phyloP scores from a whole-genome alignment of 2,113 vertebrate genomes.

The Platichthys stellatus region DNA sequence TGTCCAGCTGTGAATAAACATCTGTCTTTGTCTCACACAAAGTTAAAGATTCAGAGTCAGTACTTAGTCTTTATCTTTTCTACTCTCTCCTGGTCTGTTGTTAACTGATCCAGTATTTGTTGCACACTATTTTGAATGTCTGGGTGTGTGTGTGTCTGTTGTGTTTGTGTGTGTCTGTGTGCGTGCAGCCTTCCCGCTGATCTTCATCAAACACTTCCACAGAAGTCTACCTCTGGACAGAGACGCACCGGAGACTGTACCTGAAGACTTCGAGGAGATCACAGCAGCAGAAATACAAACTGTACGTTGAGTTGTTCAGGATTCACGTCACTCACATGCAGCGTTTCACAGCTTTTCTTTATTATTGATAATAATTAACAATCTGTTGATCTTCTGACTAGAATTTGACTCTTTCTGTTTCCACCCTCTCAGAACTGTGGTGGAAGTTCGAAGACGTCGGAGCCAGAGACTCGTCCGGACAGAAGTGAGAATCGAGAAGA shows the following conservation, averaged over 20 bases:
- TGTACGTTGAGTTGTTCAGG: slow-evolving; percentile 28
- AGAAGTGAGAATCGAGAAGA: neutral
- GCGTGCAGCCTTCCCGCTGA: slow-evolving; percentile 74
- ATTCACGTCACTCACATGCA: too few relatives aligned
- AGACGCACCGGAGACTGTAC: slow-evolving; percentile 42
- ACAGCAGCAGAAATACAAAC: slow-evolving; percentile 38
- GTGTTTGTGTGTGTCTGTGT: slow-evolving; percentile 7
- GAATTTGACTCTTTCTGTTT: neutral
- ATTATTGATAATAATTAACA: too few relatives aligned
- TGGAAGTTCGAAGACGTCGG: neutral
- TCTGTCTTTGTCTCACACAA: too few relatives aligned
- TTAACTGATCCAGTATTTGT: too few relatives aligned
- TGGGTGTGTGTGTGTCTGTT: slow-evolving; percentile 3
- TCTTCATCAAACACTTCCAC: slow-evolving; percentile 72
- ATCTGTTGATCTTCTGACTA: neutral
- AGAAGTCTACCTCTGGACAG: slow-evolving; percentile 30
- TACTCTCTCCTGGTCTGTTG: too few relatives aligned
- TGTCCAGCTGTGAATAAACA: too few relatives aligned
- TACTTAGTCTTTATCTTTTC: too few relatives aligned
- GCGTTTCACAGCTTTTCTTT: too few relatives aligned
- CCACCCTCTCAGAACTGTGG: slow-evolving; percentile 12
- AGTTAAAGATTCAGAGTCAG: too few relatives aligned
- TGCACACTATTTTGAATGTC: neutral
- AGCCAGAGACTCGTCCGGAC: neutral
- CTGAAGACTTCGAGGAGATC: slow-evolving; percentile 75